Percentiles rank a stretch among this genome's conserved stretches.
Conservation (phyloP, 2,888 invertebrate genomes). For the Ophioninae sp. region DNA sequence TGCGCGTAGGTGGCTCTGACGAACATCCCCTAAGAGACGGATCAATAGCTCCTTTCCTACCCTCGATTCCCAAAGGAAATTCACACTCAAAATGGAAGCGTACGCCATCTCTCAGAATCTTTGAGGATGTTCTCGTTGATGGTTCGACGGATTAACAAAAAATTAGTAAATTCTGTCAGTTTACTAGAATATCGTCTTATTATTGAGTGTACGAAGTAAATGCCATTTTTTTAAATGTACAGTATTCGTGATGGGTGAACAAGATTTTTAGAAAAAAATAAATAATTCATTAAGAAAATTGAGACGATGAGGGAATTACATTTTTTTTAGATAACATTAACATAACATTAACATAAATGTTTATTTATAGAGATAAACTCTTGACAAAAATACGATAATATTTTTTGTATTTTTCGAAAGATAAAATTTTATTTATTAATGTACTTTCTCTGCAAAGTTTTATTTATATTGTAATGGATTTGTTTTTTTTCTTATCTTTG, state of each 20-base stretch:
- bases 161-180: too few species aligned
- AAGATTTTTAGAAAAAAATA: background rate
- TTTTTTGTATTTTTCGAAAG: too few species aligned
- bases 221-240: background rate
- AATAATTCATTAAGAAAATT: background rate
- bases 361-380: too few species aligned
- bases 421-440: too few species aligned
- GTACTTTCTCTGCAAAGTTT: too few species aligned
- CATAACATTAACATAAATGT: too few species aligned
- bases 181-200: too few species aligned
- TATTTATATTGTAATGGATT: too few species aligned
- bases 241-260: too few species aligned
- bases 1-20: slow-evolving; percentile 76
- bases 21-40: slow-evolving; percentile 58
- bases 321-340: too few species aligned
- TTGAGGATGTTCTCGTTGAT: slow-evolving; percentile 11
- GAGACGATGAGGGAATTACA: background rate
- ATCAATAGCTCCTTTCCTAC: slow-evolving; percentile 74
- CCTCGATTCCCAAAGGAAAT: slow-evolving; percentile 50
- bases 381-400: too few species aligned
- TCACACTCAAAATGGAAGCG: slow-evolving; percentile 74
- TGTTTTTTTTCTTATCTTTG: too few species aligned
- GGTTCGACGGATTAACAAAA: background rate
- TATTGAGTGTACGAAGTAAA: background rate
- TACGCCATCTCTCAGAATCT: slow-evolving; percentile 76